phyloP scores from a whole-genome alignment of 1,140 invertebrate genomes.

The Odontomachus brunneus region DNA sequence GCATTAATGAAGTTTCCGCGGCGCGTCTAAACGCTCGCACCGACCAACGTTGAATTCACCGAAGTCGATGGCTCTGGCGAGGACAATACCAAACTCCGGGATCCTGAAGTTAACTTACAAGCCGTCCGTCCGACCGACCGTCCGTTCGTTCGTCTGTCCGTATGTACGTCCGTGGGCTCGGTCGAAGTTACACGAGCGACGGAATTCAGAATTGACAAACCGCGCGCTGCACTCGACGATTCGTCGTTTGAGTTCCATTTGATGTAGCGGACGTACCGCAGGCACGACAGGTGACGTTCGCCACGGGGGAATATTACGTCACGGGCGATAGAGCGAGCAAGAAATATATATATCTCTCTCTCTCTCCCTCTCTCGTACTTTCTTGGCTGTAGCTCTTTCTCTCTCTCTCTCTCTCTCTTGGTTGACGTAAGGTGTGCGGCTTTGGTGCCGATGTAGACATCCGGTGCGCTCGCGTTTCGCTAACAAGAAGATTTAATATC shows the following conservation, averaged over 20 bases:
- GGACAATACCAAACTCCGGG: slow-evolving; percentile 26
- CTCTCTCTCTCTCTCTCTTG: neutral
- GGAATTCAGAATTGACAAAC: slow-evolving; percentile 50
- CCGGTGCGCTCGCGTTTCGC: slow-evolving; percentile 30
- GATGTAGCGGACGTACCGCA: slow-evolving; percentile 30
- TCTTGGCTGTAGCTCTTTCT: neutral
- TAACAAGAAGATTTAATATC: slow-evolving; percentile 61
- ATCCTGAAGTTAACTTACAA: slow-evolving; percentile 41
- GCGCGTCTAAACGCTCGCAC: slow-evolving; percentile 39
- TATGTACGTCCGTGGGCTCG: neutral
- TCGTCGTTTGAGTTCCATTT: slow-evolving; percentile 36
- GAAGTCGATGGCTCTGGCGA: slow-evolving; percentile 30
- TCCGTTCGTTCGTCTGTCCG: neutral
- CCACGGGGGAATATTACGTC: slow-evolving; percentile 30
- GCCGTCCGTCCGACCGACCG: neutral
- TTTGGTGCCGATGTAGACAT: slow-evolving; percentile 35
- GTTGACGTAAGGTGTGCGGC: neutral
- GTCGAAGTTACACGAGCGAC: slow-evolving; percentile 21
- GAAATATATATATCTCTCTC: slow-evolving; percentile 41
- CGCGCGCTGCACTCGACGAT: slow-evolving; percentile 23
- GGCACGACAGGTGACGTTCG: slow-evolving; percentile 41
- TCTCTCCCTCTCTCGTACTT: neutral
- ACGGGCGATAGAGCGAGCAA: slow-evolving; percentile 9
- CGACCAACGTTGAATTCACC: slow-evolving; percentile 41
- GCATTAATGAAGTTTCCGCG: slow-evolving; percentile 53